These are phyloP conservation scores for Apamea anceps DNA, from an alignment of 2,888 invertebrate genomes.

Conservation along the genomic window DNA sequence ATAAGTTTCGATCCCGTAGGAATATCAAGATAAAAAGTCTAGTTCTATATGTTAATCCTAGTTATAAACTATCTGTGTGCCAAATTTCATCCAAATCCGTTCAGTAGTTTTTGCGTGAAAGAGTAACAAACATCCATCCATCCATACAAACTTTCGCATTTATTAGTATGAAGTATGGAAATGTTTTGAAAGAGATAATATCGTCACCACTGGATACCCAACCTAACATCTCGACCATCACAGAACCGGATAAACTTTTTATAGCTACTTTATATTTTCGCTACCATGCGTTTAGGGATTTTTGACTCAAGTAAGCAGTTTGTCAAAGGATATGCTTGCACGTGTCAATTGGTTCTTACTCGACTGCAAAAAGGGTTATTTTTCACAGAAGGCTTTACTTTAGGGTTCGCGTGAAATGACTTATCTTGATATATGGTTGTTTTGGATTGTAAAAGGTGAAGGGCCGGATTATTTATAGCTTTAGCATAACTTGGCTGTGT, in stretches of 20 bases:
- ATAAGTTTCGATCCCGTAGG: no score
- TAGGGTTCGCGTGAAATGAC: constrained; percentile 25
- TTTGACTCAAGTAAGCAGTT: constrained; percentile 51
- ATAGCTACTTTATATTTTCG: constrained; percentile 39
- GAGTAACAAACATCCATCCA: no score
- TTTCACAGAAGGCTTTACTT: constrained; percentile 26
- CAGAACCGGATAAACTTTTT: constrained; percentile 38
- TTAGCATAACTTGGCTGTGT: not conserved
- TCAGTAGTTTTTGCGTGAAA: no score
- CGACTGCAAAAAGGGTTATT: constrained; percentile 22
- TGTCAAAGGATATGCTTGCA: constrained; percentile 41
- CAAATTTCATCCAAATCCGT: no score
- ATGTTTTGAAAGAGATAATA: not conserved
- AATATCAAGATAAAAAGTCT: no score
- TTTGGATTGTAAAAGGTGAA: constrained; percentile 3
- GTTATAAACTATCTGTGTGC: no score
- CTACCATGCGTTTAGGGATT: constrained; percentile 23
- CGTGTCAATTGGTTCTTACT: constrained; percentile 40
- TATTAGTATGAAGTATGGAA: no score
- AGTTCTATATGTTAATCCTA: no score
- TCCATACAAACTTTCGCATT: no score
- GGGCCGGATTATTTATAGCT: not conserved
- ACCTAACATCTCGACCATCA: constrained; percentile 25
- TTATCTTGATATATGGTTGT: constrained; percentile 9
- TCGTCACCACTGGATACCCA: constrained; percentile 2